Base-by-base conservation (phyloP, 2,888 invertebrate species). In the Erannis defoliaria region DNA sequence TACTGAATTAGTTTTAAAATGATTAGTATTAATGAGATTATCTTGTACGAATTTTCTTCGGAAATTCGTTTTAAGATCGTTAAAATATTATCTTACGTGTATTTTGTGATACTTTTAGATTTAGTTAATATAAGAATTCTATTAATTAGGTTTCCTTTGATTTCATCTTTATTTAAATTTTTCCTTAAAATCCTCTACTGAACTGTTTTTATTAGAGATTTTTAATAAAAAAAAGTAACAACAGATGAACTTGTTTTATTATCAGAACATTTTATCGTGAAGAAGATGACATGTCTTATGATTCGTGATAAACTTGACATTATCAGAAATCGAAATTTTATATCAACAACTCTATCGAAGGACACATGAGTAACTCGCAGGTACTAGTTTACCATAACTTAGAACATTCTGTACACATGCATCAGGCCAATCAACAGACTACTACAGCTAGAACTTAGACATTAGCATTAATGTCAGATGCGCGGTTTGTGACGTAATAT, bases 11-110 rank as follows among this genome's bases (percentile, higher is more conserved):
- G 61, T 64, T 70, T 65, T 55, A 42, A 29, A 12, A 26, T 19
- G 8, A 8, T 18, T 18, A 38, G 6, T 26, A 1, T 26, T 2
- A 2, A 14, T 14, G 2, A 16, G 14, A 14, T 12, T 19, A 42
- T 49, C 70, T 69, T 71, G 38, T 67, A 53, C 59, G 63, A 21
- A 45, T 71, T 70, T 67, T 48, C 26, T 35, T 26, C 3, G 19
- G 33, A 61, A 70, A 70, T 58, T 60, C 45, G 58, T 67, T 57
- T 59, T 40, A 67, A 67, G 67, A 42, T 14, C 10, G 33, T 23
- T 21, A 1, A 14, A 46, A 46, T 18, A 5, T 45, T 48, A 42
- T 14, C 0, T 48, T 40, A 37, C 29, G 10, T 48, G 42, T 10
- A 16, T 29, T 48, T 38, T 45, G 2, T 42, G 6, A n/a, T 45